These are phyloP conservation scores for Enhydra lutris DNA, from an alignment of 2,113 vertebrate species.

Conservation along the genomic window DNA sequence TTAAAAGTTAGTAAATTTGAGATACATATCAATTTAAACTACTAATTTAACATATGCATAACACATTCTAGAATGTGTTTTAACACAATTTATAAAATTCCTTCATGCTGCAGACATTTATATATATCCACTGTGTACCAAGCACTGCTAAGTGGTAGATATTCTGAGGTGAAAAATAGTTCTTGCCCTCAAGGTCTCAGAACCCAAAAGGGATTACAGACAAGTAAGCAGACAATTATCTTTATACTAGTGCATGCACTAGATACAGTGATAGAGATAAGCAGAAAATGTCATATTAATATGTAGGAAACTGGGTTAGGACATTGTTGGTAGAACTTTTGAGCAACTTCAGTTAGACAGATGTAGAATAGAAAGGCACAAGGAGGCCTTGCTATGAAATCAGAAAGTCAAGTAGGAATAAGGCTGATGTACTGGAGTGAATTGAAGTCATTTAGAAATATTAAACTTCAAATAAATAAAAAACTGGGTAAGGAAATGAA, in stretches of 20 bases:
- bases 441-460: neutral
- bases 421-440: neutral
- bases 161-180: neutral
- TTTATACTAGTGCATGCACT: neutral
- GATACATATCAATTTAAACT: neutral
- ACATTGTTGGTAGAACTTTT: neutral
- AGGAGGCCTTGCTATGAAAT: neutral
- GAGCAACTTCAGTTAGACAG: neutral
- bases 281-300: neutral
- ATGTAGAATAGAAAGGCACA: neutral
- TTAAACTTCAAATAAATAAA: neutral
- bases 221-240: neutral
- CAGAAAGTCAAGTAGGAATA: neutral
- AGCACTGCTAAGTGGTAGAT: neutral
- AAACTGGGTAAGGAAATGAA: neutral
- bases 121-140: neutral
- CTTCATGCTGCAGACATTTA: constrained; percentile 7
- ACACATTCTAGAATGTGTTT: neutral
- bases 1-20: neutral
- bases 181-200: neutral
- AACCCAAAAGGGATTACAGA: neutral
- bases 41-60: neutral
- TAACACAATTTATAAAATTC: constrained; percentile 33
- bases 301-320: neutral
- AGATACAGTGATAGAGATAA: neutral